phyloP scores from a whole-genome alignment of 2,113 vertebrate species.

The Oceanites oceanicus region DNA sequence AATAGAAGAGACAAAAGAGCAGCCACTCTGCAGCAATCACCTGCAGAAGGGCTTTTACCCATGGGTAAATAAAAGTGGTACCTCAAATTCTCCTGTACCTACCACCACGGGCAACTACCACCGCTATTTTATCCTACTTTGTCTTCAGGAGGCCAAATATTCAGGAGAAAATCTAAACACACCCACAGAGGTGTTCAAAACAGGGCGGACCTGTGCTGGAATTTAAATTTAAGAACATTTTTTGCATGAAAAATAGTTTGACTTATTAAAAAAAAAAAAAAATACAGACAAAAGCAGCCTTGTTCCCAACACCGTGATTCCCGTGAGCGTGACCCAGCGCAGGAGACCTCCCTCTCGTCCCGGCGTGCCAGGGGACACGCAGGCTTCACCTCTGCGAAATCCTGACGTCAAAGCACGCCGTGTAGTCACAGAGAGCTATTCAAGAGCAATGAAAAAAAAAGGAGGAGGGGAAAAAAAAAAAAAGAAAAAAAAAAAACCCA shows the following conservation, averaged over 20 bases:
- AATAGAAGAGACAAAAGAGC: not conserved
- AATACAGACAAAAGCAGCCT: not conserved
- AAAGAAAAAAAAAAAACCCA: no score
- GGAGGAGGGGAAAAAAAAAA: rapidly evolving
- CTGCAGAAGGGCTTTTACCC: not conserved
- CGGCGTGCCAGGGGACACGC: not conserved
- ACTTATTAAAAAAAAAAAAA: not conserved
- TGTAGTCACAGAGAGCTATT: not conserved
- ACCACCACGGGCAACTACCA: rapidly evolving
- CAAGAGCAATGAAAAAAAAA: not conserved
- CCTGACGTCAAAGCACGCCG: not conserved
- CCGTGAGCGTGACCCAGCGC: not conserved
- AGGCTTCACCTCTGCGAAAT: rapidly evolving
- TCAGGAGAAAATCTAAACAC: not conserved
- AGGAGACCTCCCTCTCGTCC: not conserved
- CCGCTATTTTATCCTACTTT: not conserved
- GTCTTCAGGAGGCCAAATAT: not conserved
- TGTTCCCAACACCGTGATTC: not conserved
- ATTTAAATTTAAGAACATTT: not conserved
- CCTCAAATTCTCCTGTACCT: not conserved
- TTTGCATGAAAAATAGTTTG: not conserved
- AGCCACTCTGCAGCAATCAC: not conserved
- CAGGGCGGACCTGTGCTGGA: not conserved
- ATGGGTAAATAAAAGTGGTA: rapidly evolving
- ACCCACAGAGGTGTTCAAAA: not conserved